Percentiles rank a stretch among this genome's conserved stretches.
Conservation (phyloP, 2,113 vertebrate genomes). For the Indicator indicator region DNA sequence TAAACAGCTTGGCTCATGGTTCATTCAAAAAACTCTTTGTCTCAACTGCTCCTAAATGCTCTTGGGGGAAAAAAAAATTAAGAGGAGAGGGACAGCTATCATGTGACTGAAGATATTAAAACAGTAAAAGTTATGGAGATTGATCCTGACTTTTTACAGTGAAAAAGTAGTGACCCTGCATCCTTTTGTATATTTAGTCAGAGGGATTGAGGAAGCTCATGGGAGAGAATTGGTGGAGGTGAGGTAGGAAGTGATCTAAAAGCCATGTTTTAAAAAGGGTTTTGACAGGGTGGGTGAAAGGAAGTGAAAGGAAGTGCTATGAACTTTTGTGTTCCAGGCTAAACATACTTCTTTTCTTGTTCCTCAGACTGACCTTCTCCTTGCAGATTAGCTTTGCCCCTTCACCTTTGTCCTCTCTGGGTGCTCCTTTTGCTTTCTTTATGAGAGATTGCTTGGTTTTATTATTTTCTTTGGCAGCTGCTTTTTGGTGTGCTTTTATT, state of each 20-base stretch:
- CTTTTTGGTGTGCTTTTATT: slow-evolving; percentile 2
- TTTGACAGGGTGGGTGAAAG: slow-evolving; percentile 11
- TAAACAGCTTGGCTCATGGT: not conserved
- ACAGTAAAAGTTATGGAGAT: not conserved
- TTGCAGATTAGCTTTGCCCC: slow-evolving; percentile 55
- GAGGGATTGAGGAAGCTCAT: not conserved
- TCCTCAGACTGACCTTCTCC: slow-evolving; percentile 39
- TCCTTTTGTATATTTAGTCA: not conserved
- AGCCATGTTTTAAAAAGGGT: not conserved
- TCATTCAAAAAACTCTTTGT: not conserved
- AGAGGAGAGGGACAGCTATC: not conserved
- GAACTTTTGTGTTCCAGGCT: slow-evolving; percentile 53
- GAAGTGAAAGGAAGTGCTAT: slow-evolving; percentile 58
- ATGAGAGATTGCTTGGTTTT: slow-evolving; percentile 9
- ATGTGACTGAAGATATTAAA: not conserved
- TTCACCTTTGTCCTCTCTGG: slow-evolving; percentile 55
- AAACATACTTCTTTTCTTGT: slow-evolving; percentile 36
- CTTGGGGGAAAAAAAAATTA: not conserved
- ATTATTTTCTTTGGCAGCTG: not conserved
- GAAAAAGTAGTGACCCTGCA: not conserved
- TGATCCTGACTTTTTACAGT: not conserved
- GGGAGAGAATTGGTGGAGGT: not conserved
- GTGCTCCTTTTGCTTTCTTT: not conserved
- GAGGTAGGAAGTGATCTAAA: slow-evolving; percentile 43
- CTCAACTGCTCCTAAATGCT: not conserved